phyloP scores from a whole-genome alignment of 2,113 vertebrate species.

The Sturnus vulgaris region DNA sequence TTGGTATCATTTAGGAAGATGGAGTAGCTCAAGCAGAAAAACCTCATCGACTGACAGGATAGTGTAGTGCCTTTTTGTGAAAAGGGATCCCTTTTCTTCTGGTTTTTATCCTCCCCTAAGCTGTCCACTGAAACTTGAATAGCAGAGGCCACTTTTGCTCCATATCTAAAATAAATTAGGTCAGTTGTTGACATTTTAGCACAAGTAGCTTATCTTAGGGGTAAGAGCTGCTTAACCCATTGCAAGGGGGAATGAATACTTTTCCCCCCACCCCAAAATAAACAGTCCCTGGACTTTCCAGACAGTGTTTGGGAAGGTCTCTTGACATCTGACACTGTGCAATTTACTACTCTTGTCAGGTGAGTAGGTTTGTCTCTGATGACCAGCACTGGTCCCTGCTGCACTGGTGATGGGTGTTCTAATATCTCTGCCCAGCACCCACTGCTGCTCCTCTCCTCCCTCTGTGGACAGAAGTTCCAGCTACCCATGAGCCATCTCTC shows the following conservation, averaged over 20 bases:
- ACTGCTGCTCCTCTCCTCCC: not conserved
- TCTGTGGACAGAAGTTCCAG: rapidly evolving
- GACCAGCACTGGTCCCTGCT: rapidly evolving
- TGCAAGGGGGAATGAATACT: not conserved
- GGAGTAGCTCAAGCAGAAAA: not conserved
- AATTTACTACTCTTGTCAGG: slow-evolving; percentile 25
- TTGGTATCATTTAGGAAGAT: not conserved
- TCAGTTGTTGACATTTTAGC: slow-evolving; percentile 38
- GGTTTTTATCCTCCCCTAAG: not conserved
- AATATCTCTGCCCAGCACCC: not conserved
- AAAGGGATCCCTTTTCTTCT: not conserved
- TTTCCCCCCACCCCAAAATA: not conserved
- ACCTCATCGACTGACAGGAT: not conserved
- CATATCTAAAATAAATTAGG: slow-evolving; percentile 21
- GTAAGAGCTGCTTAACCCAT: slow-evolving; percentile 51
- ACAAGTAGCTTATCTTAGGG: slow-evolving; percentile 57
- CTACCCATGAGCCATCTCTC: not conserved
- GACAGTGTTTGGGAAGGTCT: slow-evolving; percentile 29
- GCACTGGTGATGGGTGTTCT: not conserved
- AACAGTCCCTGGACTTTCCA: slow-evolving; percentile 23
- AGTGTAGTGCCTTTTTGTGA: not conserved
- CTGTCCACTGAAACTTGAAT: not conserved
- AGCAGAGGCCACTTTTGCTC: not conserved
- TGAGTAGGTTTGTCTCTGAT: not conserved
- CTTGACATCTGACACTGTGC: slow-evolving; percentile 45